phyloP scores from a whole-genome alignment of 2,797 vertebrate genomes.

The Valencia hispanica region DNA sequence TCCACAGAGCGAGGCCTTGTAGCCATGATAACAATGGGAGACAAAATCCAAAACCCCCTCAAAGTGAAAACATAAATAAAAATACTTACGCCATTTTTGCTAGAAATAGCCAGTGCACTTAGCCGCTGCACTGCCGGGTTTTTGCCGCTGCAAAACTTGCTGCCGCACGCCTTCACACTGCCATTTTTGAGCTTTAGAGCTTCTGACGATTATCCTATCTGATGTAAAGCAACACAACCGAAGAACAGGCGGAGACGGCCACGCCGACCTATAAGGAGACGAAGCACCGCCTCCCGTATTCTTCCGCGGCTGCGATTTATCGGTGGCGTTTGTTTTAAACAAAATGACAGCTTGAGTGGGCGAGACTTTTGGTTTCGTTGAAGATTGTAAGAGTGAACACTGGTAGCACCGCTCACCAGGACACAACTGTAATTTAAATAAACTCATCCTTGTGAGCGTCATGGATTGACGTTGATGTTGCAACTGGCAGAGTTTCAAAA shows the following conservation, averaged over 20 bases:
- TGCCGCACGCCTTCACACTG: conserved; percentile 75
- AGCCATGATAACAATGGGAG: background rate
- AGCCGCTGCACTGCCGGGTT: conserved; percentile 81
- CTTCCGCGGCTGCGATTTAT: conserved; percentile 58
- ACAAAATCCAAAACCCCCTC: background rate
- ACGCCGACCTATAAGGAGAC: conserved; percentile 38
- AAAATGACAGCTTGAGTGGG: background rate
- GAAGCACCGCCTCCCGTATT: conserved; percentile 36
- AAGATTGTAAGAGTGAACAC: background rate
- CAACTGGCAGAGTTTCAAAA: background rate
- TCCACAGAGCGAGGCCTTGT: background rate
- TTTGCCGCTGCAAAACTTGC: conserved; percentile 78
- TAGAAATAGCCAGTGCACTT: conserved; percentile 79
- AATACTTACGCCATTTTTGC: conserved; percentile 87
- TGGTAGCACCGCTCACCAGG: background rate
- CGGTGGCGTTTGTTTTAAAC: fast-evolving
- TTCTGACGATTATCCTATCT: fast-evolving
- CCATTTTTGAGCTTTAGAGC: conserved; percentile 69
- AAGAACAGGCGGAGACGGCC: fast-evolving
- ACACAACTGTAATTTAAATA: background rate
- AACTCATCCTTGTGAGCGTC: background rate
- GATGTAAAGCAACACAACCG: fast-evolving
- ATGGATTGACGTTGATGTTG: background rate
- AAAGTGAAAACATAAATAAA: background rate
- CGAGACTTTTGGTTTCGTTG: background rate